A percentile compares a stretch with the other conserved stretches of the same genome.
phyloP scores from a whole-genome alignment of 2,888 invertebrate genomes.

The Trissolcus japonicus region DNA sequence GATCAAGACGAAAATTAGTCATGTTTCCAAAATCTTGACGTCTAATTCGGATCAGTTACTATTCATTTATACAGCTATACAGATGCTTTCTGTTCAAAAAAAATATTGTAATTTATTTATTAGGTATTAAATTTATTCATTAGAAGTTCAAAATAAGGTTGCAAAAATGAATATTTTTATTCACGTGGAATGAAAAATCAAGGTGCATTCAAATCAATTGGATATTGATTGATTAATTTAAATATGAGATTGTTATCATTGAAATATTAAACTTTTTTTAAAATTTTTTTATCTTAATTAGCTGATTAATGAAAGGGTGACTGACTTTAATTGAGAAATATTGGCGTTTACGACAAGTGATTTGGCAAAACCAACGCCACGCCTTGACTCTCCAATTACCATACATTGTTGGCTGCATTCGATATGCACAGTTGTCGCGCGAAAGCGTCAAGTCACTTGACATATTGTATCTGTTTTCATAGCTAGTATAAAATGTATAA shows the following conservation, averaged over 20 bases:
- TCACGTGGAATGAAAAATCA: too few relatives aligned
- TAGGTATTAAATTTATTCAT: too few relatives aligned
- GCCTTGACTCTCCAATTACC: constrained; percentile 54
- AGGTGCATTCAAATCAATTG: background rate
- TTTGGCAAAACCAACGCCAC: constrained; percentile 58
- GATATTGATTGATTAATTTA: background rate
- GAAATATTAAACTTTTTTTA: background rate
- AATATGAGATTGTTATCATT: background rate
- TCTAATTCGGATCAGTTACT: background rate
- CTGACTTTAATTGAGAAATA: constrained; percentile 53
- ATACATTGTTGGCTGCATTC: constrained; percentile 51
- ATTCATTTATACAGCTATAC: too few relatives aligned
- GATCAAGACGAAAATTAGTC: background rate
- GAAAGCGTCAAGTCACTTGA: constrained; percentile 45
- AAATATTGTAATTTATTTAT: background rate
- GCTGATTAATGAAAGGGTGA: constrained; percentile 22
- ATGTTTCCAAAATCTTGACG: background rate
- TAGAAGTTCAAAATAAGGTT: too few relatives aligned
- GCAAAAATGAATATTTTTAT: too few relatives aligned
- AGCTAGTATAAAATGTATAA: too few relatives aligned
- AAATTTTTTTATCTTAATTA: background rate
- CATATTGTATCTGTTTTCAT: constrained; percentile 31
- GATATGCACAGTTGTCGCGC: constrained; percentile 42
- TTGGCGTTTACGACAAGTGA: constrained; percentile 54
- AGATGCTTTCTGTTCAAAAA: background rate